Base-by-base conservation (phyloP, 2,888 invertebrate genomes). In the Hypsopygia costalis region DNA sequence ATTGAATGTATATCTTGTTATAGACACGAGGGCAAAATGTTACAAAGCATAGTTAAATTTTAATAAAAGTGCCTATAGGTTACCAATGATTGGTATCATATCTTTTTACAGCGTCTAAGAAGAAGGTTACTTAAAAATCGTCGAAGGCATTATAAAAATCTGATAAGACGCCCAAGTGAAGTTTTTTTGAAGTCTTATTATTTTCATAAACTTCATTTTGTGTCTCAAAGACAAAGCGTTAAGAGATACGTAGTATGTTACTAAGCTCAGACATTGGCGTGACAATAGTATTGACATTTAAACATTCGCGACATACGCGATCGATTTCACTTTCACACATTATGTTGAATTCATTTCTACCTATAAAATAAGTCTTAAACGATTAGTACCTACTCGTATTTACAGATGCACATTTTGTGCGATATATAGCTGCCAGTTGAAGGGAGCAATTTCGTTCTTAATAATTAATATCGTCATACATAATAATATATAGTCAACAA, bases 341-440 rank as follows among this genome's bases (percentile, higher is more conserved):
- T 49, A 52, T 52, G 41, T 63, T 65, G 60, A 56, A 61, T 69
- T 73, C 59, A 72, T 68, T 70, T 73, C 78, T 81, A 83, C 81
- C 82, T 83, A 85, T 76, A 66, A 58, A 63, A 59, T 63, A 62
- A 65, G 59, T 77, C 76, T 75, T 81, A 82, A 58, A 78, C 67
- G 71, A 71, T 77, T 63, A 74, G 66, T 82, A 78, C 67, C 67
- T 81, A 75, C 58, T 62, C 53, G 64, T 83, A 86, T 86, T 80
- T 87, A 87, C 85, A 87, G 64, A 51, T 64, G 71, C 78, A 75
- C 78, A 57, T 51, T 41, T 58, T 62, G 79, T 77, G 80, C 81
- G 62, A 68, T 65, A 67, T 64, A 60, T 76, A 86, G 87, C 86
- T 87, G 87, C 81, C 80, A 66, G 62, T 65, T 68, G 83, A 85